These are phyloP conservation scores for Myotis yumanensis DNA, from an alignment of 2,113 vertebrate species.

Conservation along the genomic window DNA sequence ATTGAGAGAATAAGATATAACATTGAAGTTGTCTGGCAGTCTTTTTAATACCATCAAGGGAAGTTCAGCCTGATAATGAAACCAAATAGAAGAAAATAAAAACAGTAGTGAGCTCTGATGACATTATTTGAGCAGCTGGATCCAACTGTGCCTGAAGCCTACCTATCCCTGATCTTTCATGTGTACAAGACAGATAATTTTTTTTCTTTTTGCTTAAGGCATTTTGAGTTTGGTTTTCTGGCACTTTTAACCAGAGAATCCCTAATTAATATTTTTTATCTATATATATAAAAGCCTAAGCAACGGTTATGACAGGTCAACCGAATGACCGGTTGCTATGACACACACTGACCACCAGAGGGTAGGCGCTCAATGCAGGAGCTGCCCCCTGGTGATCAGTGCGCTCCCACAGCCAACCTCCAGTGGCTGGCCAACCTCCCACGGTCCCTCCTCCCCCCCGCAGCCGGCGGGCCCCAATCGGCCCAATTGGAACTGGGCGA, in stretches of 20 bases:
- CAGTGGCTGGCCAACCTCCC: too few species aligned
- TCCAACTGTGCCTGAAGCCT: neutral
- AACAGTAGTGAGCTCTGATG: neutral
- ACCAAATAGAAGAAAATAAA: neutral
- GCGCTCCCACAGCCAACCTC: too few species aligned
- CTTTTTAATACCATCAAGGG: neutral
- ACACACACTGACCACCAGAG: too few species aligned
- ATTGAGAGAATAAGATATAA: neutral
- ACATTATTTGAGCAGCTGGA: neutral
- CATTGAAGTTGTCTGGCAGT: neutral
- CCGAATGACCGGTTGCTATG: too few species aligned
- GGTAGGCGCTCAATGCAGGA: too few species aligned
- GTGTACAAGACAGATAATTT: neutral
- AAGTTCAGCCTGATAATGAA: neutral
- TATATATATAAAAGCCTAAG: too few species aligned
- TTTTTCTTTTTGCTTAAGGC: neutral
- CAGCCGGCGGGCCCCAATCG: too few species aligned
- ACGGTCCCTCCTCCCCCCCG: too few species aligned
- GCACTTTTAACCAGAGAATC: neutral
- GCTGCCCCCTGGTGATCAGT: too few species aligned
- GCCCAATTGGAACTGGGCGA: too few species aligned
- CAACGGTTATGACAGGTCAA: too few species aligned
- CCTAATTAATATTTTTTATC: neutral
- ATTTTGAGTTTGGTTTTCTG: slow-evolving; percentile 8
- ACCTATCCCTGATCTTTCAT: neutral